A percentile compares a stretch with the other conserved stretches of the same genome.
Conservation (phyloP, 2,888 invertebrate genomes). For the Pachycephus smyrnensis region DNA sequence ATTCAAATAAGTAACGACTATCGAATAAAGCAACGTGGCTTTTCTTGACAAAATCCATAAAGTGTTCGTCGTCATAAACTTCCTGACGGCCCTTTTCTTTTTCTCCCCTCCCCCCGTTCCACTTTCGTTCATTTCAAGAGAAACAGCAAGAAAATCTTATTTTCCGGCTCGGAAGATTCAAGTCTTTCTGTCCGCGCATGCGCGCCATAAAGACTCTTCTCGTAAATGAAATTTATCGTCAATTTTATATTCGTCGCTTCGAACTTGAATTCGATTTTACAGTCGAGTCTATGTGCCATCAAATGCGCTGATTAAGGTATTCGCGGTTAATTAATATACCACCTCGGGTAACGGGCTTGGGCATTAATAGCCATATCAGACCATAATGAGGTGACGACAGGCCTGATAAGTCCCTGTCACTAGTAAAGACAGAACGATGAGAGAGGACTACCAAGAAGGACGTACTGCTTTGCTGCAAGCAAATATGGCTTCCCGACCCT, state of each 20-base stretch:
- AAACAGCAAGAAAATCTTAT: not conserved
- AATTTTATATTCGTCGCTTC: conserved; percentile 22
- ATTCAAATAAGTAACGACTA: not conserved
- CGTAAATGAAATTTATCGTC: conserved; percentile 23
- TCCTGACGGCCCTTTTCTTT: not conserved
- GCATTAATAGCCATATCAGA: conserved; percentile 16
- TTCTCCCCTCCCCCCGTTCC: not conserved
- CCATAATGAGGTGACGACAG: conserved; percentile 34
- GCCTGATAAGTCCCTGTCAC: conserved; percentile 37
- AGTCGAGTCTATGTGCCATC: too few species aligned
- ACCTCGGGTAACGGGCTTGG: not conserved
- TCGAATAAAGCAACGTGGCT: not conserved
- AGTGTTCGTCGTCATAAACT: not conserved
- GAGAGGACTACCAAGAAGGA: conserved; percentile 3
- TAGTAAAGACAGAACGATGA: conserved; percentile 11
- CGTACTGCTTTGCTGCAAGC: not conserved
- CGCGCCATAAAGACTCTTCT: not conserved
- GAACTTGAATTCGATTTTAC: not conserved
- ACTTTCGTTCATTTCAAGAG: not conserved
- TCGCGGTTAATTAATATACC: not conserved
- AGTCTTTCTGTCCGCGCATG: not conserved
- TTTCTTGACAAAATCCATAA: not conserved
- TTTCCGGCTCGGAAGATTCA: not conserved
- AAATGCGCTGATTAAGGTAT: not conserved
- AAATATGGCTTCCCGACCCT: conserved; percentile 1